Conservation (phyloP, 2,797 vertebrate species). For the Phataginus tetradactyla region DNA sequence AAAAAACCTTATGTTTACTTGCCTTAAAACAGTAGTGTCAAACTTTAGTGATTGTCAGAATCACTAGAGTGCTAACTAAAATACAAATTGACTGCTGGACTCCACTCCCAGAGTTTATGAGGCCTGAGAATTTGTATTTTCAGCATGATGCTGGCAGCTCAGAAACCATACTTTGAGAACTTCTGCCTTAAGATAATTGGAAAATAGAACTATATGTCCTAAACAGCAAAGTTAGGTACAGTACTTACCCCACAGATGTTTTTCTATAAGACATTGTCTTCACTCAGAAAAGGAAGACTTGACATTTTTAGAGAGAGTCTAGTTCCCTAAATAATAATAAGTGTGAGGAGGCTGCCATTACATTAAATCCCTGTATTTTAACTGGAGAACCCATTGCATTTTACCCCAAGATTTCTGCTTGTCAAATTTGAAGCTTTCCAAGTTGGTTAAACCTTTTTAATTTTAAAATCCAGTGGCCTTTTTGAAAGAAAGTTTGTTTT, state of each 20-base stretch:
- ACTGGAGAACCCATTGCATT: not conserved
- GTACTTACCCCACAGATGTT: not conserved
- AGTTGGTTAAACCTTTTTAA: not conserved
- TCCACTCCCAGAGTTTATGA: not conserved
- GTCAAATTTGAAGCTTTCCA: conserved; percentile 24
- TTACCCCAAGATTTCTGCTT: not conserved
- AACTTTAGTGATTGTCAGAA: not conserved
- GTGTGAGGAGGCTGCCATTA: not conserved
- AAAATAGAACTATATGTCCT: not conserved
- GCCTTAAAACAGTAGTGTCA: not conserved
- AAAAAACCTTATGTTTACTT: not conserved
- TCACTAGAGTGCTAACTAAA: not conserved
- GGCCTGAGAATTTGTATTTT: conserved; percentile 7
- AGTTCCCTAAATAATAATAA: not conserved
- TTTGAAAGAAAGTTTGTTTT: conserved; percentile 49
- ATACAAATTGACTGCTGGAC: not conserved
- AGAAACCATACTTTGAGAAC: not conserved
- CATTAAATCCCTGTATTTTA: not conserved
- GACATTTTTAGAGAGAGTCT: not conserved
- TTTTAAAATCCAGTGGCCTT: conserved; percentile 13
- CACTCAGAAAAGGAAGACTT: not conserved
- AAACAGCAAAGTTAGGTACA: not conserved
- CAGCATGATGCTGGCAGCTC: not conserved
- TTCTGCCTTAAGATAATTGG: not conserved
- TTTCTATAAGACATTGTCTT: not conserved